Evolutionary conservation across 2,113 vertebrate species (phyloP), one percentile per base, ranked within the genome.

Genomic region (Poeciliopsis occidentalis): DNA sequence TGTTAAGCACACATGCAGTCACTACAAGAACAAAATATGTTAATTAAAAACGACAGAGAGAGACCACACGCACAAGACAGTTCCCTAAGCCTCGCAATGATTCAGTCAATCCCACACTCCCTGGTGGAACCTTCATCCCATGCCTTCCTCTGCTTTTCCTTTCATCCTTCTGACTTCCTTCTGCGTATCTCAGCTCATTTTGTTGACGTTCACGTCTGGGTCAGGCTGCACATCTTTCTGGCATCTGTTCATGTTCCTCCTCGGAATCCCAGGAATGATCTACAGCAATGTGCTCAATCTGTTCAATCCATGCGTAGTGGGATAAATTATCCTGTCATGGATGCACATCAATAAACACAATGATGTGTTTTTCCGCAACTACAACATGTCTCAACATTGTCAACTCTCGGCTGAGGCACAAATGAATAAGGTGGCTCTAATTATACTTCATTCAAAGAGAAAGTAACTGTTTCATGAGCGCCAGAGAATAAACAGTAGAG

Each of bases 231-330:
- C 78, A 83, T 81, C 71, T 83, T 41, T 66, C 66, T 79, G 85
- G 73, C 79, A 73, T 76, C 32, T 84, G 71, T 26, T 73, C 60
- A 71, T 44, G 80, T 69, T 82, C 68, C 78, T 84, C 51, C 64
- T 80, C 68, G 85, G 79, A 84, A 83, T 87, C 78, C 77, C 84
- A 75, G 64, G 78, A 78, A 85, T 85, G 78, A 89, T 87, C 87
- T 73, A 79, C 51, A 73, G 73, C 65, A 32, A 44, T 67, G 64
- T 32, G 24, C 57, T 74, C 81, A 67, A 65, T 87, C 69, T 54
- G 27, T 47, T 79, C 44, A 10, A 79, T 65, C 68, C 67, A 69
- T 62, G 76, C 75, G 61, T 60, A 31, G 17, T 39, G 67, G 54
- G 5, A 85, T 87, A 85, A 81, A 87, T 88, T 70, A 60, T 79